These are phyloP conservation scores for Bathybates hornii DNA, from an alignment of 2,113 vertebrate genomes.

Conservation along the genomic window DNA sequence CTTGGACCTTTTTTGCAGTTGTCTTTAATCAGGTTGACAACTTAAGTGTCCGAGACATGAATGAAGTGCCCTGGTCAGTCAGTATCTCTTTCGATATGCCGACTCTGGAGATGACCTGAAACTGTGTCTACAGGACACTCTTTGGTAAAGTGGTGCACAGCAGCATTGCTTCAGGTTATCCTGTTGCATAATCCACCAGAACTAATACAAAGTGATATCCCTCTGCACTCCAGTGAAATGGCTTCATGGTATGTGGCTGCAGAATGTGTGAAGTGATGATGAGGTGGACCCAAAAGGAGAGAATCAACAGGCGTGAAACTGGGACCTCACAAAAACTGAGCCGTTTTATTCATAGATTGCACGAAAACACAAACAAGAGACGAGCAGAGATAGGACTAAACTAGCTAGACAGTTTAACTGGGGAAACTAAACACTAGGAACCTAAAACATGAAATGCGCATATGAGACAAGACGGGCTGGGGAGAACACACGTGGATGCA, in stretches of 20 bases:
- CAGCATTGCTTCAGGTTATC: neutral
- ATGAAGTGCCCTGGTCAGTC: neutral
- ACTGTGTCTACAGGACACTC: neutral
- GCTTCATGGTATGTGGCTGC: neutral
- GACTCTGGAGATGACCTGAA: neutral
- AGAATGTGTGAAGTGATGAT: neutral
- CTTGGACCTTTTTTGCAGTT: neutral
- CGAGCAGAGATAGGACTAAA: neutral
- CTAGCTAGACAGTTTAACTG: neutral
- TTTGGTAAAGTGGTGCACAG: neutral
- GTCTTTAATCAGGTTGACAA: neutral
- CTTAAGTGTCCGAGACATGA: neutral
- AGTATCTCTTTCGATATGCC: neutral
- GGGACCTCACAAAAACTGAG: neutral
- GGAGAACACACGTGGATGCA: neutral
- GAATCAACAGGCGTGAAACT: neutral
- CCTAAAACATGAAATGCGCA: neutral
- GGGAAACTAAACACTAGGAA: neutral
- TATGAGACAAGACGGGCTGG: neutral
- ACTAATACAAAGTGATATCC: neutral
- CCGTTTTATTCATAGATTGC: neutral
- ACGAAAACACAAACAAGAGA: neutral
- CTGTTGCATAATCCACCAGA: neutral
- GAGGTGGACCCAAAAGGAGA: neutral
- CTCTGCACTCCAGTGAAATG: neutral